phyloP scores from a whole-genome alignment of 2,113 vertebrate genomes.

The Chlorocebus sabaeus region DNA sequence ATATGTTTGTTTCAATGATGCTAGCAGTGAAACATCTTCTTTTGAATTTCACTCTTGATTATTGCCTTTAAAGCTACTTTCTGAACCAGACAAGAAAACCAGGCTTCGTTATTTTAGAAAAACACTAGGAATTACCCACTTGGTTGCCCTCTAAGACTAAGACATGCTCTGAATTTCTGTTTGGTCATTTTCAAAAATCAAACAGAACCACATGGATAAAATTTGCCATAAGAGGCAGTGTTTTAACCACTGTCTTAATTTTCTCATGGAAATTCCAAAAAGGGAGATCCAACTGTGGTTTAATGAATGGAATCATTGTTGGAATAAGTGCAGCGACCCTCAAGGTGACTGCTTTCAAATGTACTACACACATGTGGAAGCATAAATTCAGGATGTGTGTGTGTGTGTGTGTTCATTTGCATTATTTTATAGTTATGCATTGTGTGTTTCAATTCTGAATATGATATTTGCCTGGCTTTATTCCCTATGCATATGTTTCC shows the following conservation, averaged over 20 bases:
- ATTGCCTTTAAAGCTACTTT: slow-evolving; percentile 31
- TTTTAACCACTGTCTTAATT: slow-evolving; percentile 33
- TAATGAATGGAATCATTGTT: slow-evolving; percentile 29
- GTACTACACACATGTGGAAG: not conserved
- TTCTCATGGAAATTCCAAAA: slow-evolving; percentile 44
- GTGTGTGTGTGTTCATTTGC: not conserved
- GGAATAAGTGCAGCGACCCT: not conserved
- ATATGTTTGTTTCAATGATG: not conserved
- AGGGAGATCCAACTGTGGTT: not conserved
- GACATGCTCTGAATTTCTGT: slow-evolving; percentile 40
- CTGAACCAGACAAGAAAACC: slow-evolving; percentile 21
- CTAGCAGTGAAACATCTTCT: not conserved
- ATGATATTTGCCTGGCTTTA: slow-evolving; percentile 15
- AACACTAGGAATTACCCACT: not conserved
- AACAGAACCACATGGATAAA: slow-evolving; percentile 17
- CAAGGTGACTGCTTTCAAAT: not conserved
- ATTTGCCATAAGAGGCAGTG: not conserved
- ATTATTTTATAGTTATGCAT: slow-evolving; percentile 27
- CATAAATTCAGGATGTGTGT: not conserved
- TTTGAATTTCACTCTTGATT: slow-evolving; percentile 33
- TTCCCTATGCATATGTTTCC: not conserved
- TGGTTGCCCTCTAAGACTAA: not conserved
- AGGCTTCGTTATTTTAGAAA: slow-evolving; percentile 20
- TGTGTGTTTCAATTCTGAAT: not conserved
- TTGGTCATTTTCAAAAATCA: slow-evolving; percentile 62